Base-by-base conservation (phyloP, 2,888 invertebrate genomes). In the Heteromyza rotundicornis region DNA sequence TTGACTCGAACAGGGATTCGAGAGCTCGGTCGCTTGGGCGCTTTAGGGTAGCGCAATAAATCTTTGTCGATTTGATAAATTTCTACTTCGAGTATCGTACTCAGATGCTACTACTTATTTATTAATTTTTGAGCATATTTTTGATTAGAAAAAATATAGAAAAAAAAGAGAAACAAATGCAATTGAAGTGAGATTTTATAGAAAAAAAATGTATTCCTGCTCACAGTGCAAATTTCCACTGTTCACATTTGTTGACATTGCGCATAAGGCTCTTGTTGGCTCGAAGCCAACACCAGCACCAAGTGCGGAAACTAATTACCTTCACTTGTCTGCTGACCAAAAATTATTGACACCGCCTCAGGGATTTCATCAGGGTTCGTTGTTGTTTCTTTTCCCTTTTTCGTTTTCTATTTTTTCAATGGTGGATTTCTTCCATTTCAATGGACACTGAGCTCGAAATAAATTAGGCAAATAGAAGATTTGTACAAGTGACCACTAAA, bases 291-390 rank as follows among this genome's bases (percentile, higher is more conserved):
- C 27, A 27, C 27, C 27, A 27, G 27, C 10, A 32, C 3, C 12
- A 35, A 47, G 12, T 12, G 32, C 63, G 63, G 63, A 63, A 63
- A 49, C 63, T 60, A 63, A 63, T 63, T 63, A 57, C 52, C 23
- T 57, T 63, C 54, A 60, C 60, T 63, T 63, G 63, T 63, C 57
- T 47, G 55, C 36, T 50, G 50, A 19, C 20, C n/a, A n/a, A n/a
- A n/a, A n/a, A 52, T 47, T 47, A 47, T 47, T 47, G 47, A 24
- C 20, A 36, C 20, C 32, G 35, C 20, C 53, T 17, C 53, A 52
- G 32, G 32, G 32, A 53, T 53, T 27, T 20, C 19, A 17, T 47
- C 14, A n/a, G n/a, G n/a, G 47, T 47, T 5, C 14, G 47, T n/a
- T 7, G 17, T 5, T 40, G 40, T 40, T 7, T 40, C 10, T 27